phyloP scores from a whole-genome alignment of 1,140 invertebrate genomes.

The Holotrichia oblita region DNA sequence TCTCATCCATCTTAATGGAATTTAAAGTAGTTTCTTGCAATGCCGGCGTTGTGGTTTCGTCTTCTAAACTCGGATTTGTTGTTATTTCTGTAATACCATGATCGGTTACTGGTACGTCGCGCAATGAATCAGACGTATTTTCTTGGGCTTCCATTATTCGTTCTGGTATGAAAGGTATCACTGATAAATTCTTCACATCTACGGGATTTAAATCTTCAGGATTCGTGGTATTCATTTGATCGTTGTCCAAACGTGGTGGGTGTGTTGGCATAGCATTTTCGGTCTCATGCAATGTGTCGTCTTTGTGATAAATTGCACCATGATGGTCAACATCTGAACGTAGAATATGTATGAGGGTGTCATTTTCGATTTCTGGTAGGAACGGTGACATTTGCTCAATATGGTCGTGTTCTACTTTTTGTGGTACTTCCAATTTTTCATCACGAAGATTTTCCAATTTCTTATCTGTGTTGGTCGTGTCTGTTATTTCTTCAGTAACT shows the following conservation, averaged over 20 bases:
- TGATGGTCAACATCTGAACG: conserved; percentile 59
- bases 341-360: conserved; percentile 65
- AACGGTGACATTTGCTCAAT: conserved; percentile 70
- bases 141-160: conserved; percentile 37
- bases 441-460: not conserved
- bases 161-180: conserved; percentile 46
- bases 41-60: conserved; percentile 33
- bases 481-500: conserved; percentile 18
- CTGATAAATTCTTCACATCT: conserved; percentile 44
- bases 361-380: conserved; percentile 70
- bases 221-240: conserved; percentile 59
- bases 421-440: not conserved
- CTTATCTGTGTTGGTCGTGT: not conserved
- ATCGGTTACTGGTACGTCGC: not conserved
- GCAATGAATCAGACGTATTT: conserved; percentile 25
- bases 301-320: conserved; percentile 8
- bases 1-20: conserved; percentile 36
- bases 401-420: not conserved
- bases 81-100: not conserved
- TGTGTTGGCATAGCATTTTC: conserved; percentile 38
- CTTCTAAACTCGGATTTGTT: not conserved
- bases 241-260: conserved; percentile 57
- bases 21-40: conserved; percentile 45
- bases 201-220: conserved; percentile 53
- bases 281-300: not conserved